Conservation (phyloP, 1,140 invertebrate species). For the Teleopsis dalmanni region DNA sequence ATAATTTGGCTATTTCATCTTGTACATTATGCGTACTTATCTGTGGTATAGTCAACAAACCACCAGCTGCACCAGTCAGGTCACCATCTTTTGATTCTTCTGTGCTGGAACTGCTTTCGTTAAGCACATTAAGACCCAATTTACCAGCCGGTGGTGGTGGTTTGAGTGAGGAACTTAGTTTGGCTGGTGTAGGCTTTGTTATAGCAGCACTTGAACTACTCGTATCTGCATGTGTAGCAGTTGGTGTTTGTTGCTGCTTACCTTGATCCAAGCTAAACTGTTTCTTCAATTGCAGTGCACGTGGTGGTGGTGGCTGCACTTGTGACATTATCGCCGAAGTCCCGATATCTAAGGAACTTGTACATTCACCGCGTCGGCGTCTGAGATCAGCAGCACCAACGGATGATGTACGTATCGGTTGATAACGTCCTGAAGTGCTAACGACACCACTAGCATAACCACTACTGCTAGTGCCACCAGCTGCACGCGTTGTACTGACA, state of each 20-base stretch:
- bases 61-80: not conserved
- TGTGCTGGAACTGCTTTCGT: slow-evolving; percentile 43
- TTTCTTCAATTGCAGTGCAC: slow-evolving; percentile 40
- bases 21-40: slow-evolving; percentile 42
- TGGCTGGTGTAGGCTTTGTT: slow-evolving; percentile 21
- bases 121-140: slow-evolving; percentile 40
- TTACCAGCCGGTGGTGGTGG: slow-evolving; percentile 27
- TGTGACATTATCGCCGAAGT: slow-evolving; percentile 25
- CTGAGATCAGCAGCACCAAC: slow-evolving; percentile 32
- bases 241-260: slow-evolving; percentile 21
- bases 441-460: too few species aligned
- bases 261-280: slow-evolving; percentile 44
- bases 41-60: slow-evolving; percentile 29
- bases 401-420: slow-evolving; percentile 36
- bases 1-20: slow-evolving; percentile 43
- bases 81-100: slow-evolving; percentile 36
- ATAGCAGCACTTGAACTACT: not conserved
- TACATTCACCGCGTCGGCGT: slow-evolving; percentile 23
- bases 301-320: slow-evolving; percentile 28
- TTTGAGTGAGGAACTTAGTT: slow-evolving; percentile 41
- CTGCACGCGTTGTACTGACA: slow-evolving; percentile 10
- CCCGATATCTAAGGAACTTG: slow-evolving; percentile 30
- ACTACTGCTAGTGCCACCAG: slow-evolving; percentile 11
- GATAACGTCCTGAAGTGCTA: slow-evolving; percentile 32
- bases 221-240: slow-evolving; percentile 12